A percentile compares a stretch with the other conserved stretches of the same genome.
These are phyloP conservation scores for Ecliptopera silaceata DNA, from an alignment of 2,888 invertebrate species.

Conservation along the genomic window DNA sequence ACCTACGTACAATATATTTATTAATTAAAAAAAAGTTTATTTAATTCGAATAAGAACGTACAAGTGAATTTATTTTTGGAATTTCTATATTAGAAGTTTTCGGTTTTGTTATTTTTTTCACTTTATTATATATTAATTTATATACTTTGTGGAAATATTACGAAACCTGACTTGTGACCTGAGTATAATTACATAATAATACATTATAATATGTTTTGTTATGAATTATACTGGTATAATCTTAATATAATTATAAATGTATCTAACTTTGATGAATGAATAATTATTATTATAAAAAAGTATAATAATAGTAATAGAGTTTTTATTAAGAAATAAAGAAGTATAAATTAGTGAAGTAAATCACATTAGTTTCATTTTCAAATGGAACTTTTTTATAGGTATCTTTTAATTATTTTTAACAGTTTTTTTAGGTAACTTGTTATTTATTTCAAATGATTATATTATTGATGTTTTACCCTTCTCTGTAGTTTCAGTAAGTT, in stretches of 20 bases:
- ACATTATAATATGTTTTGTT: slow-evolving; percentile 46
- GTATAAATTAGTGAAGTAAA: slow-evolving; percentile 73
- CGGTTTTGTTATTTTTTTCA: slow-evolving; percentile 42
- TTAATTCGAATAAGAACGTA: slow-evolving; percentile 72
- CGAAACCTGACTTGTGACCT: slow-evolving; percentile 47
- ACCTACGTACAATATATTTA: slow-evolving; percentile 80
- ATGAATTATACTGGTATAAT: slow-evolving; percentile 61
- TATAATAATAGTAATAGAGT: slow-evolving; percentile 82
- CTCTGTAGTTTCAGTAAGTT: slow-evolving; percentile 75
- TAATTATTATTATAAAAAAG: slow-evolving; percentile 79
- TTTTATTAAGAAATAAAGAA: slow-evolving; percentile 81
- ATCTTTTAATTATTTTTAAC: slow-evolving; percentile 78
- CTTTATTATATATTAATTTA: slow-evolving; percentile 29
- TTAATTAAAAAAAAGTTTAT: slow-evolving; percentile 65
- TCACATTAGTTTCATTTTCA: slow-evolving; percentile 72
- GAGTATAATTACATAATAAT: slow-evolving; percentile 50
- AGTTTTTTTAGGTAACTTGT: slow-evolving; percentile 79
- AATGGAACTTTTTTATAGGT: slow-evolving; percentile 63
- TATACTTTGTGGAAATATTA: slow-evolving; percentile 40
- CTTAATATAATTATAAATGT: slow-evolving; percentile 77
- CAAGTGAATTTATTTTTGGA: slow-evolving; percentile 61
- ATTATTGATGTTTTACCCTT: slow-evolving; percentile 76
- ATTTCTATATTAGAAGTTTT: slow-evolving; percentile 40
- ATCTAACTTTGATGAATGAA: slow-evolving; percentile 78
- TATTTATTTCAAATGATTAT: slow-evolving; percentile 84